Evolutionary conservation across 2,113 vertebrate species (phyloP), one percentile per base, ranked within the genome.

Genomic region (Scartelaos histophorus): DNA sequence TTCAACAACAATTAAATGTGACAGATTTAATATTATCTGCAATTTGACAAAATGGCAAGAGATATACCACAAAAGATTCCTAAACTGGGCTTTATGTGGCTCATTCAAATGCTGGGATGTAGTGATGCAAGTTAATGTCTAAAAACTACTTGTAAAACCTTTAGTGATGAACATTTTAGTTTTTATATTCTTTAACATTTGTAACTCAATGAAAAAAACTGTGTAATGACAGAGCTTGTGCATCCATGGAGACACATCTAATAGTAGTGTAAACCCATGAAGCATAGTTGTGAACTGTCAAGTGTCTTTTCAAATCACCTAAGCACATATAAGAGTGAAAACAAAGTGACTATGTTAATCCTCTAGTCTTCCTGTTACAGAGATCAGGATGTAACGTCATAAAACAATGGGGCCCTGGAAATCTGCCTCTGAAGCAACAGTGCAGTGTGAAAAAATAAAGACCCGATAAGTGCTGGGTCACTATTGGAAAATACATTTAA

Each of bases 1-100:
- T 82, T 79, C 74, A 43, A 75, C 29, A 15, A 80, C 90, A 87
- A 90, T 90, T 82, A 82, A 87, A 85, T 69, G 74, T 82, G 80
- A 75, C 83, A 80, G 73, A 75, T 78, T 69, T 64, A 43, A 75
- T 77, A 82, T 86, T 85, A 84, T 85, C 75, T 79, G 47, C 75
- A 90, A 90, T 86, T 85, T 73, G 80, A 83, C 69, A 29, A 67
- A 81, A 85, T 38, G 61, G 57, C 49, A 74, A 69, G 38, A 29
- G 57, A 69, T 70, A 69, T 71, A 64, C 76, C 53, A 45, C 65
- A 61, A 21, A 34, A 54, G 79, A 72, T 9, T 24, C 17, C 34
- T 75, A 45, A 72, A 15, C 60, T 21, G 49, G 15, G 3, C 56
- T 70, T 75, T 57, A 12, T 64, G 17, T 3, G 1, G 9, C 34